Evolutionary conservation across 2,888 invertebrate genomes (phyloP).

Genomic region (Alloscopus bannaensis): DNA sequence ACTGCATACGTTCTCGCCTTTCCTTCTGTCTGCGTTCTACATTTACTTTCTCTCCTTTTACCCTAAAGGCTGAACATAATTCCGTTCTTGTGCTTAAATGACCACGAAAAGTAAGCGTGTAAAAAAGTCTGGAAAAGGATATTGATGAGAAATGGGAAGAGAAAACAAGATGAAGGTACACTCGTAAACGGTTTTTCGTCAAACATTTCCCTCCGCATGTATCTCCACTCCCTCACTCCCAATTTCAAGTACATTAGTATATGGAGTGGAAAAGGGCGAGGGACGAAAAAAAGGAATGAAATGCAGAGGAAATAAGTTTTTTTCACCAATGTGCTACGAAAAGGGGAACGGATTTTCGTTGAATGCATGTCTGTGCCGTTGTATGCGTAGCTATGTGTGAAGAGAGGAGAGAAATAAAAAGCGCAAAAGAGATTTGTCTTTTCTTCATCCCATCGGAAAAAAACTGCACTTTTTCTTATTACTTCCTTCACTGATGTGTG

Average conservation of each 20-base stretch:
- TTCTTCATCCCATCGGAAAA: conserved; percentile 49
- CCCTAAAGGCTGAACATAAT: neutral
- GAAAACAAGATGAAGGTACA: conserved; percentile 43
- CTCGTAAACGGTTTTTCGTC: conserved; percentile 39
- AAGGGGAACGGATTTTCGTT: no score
- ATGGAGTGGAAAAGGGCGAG: no score
- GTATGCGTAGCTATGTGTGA: conserved; percentile 12
- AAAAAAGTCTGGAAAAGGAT: conserved; percentile 35
- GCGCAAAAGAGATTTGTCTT: conserved; percentile 47
- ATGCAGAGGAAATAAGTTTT: no score
- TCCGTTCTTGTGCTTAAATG: conserved; percentile 36
- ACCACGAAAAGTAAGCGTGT: conserved; percentile 26
- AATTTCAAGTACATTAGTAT: conserved; percentile 3
- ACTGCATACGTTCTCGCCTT: neutral
- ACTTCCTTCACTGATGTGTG: no score
- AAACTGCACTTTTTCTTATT: conserved; percentile 47
- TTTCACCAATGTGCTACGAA: no score
- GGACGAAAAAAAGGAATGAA: no score
- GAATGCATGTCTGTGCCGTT: no score
- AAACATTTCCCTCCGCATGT: conserved; percentile 50
- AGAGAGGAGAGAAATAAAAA: conserved; percentile 40
- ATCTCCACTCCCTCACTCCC: no score
- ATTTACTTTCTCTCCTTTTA: neutral
- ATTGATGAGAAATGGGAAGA: conserved; percentile 58
- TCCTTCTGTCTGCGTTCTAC: neutral